phyloP scores from a whole-genome alignment of 2,113 vertebrate genomes.

The Mus spicilegus region DNA sequence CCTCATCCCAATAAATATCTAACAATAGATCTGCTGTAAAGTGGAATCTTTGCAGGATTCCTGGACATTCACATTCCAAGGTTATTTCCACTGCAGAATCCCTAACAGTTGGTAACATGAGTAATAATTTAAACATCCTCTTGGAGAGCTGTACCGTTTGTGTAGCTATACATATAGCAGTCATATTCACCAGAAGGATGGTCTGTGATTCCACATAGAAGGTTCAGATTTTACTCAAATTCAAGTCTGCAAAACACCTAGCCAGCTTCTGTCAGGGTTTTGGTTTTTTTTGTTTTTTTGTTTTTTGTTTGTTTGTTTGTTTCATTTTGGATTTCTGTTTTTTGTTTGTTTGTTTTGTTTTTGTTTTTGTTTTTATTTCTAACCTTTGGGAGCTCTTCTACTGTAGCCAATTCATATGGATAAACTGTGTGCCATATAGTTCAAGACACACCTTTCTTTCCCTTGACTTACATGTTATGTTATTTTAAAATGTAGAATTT shows the following conservation, averaged over 20 bases:
- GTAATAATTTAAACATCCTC: neutral
- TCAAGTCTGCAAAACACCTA: neutral
- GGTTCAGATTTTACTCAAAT: neutral
- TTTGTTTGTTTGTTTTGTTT: too few species aligned
- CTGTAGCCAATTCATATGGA: neutral
- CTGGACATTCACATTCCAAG: neutral
- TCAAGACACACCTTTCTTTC: neutral
- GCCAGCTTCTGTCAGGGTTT: neutral
- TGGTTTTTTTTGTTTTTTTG: too few species aligned
- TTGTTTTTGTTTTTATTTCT: neutral
- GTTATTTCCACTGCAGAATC: neutral
- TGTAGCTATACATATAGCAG: neutral
- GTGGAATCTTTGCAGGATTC: neutral
- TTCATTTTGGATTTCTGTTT: too few species aligned
- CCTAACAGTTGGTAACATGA: neutral
- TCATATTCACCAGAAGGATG: neutral
- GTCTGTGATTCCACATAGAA: neutral
- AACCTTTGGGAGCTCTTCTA: neutral
- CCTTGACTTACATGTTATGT: neutral
- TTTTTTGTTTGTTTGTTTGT: too few species aligned
- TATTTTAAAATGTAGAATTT: neutral
- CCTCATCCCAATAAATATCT: neutral
- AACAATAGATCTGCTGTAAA: neutral
- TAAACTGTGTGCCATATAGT: neutral
- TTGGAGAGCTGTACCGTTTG: neutral